Percentiles rank a stretch among this genome's conserved stretches.
Evolutionary conservation across 2,797 vertebrate genomes (phyloP).

Genomic region (Somateria mollissima): DNA sequence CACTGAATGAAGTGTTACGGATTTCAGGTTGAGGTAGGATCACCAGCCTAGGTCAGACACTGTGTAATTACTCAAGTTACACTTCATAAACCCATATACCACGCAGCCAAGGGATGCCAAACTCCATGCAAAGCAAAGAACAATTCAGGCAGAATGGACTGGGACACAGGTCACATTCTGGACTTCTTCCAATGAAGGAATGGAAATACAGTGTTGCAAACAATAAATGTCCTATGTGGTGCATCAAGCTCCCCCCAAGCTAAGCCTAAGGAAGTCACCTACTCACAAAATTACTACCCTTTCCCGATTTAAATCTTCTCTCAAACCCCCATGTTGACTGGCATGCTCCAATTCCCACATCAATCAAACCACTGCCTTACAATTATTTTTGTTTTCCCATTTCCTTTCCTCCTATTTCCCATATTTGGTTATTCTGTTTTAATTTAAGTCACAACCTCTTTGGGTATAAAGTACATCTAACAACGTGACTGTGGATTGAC

Average conservation of each 20-base stretch:
- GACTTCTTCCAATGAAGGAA: not conserved
- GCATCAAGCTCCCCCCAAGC: not conserved
- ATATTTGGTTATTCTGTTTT: not conserved
- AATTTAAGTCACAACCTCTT: not conserved
- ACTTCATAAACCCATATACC: not conserved
- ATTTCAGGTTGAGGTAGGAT: not conserved
- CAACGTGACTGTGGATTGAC: rapidly evolving
- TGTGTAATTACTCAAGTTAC: not conserved
- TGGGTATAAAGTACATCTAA: not conserved
- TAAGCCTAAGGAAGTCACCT: not conserved
- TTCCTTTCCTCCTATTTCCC: not conserved
- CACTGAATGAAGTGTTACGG: not conserved
- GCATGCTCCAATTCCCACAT: not conserved
- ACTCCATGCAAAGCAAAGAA: not conserved
- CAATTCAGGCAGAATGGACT: not conserved
- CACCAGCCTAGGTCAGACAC: not conserved
- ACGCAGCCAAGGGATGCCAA: not conserved
- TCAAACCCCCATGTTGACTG: not conserved
- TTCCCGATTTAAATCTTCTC: not conserved
- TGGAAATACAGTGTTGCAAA: not conserved
- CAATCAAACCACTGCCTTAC: not conserved
- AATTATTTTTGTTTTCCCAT: not conserved
- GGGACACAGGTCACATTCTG: not conserved
- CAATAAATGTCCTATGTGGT: not conserved
- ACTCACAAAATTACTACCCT: not conserved